Percentiles rank a stretch among this genome's conserved stretches.
These are phyloP conservation scores for Symphodus melops DNA, from an alignment of 2,113 vertebrate genomes.

Conservation along the genomic window DNA sequence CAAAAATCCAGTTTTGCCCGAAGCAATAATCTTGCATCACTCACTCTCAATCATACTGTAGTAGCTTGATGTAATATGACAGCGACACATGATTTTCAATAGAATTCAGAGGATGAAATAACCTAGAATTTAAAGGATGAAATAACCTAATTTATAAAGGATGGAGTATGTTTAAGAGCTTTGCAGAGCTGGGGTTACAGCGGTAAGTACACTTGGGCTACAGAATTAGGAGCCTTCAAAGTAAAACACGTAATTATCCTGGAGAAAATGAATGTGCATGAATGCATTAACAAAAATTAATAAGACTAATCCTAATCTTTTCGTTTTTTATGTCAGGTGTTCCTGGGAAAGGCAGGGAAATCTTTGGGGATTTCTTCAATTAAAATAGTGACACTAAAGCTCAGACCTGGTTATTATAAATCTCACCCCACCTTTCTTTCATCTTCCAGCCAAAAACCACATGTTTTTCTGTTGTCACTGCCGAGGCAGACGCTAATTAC, in stretches of 20 bases:
- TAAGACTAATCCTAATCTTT: constrained; percentile 69
- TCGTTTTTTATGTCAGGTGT: constrained; percentile 59
- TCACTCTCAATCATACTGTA: constrained; percentile 42
- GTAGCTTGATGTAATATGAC: constrained; percentile 46
- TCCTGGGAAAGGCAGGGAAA: constrained; percentile 54
- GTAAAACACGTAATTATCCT: constrained; percentile 72
- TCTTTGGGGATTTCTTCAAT: constrained; percentile 77
- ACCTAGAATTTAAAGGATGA: constrained; percentile 48
- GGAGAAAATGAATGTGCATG: constrained; percentile 66
- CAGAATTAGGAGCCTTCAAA: constrained; percentile 67
- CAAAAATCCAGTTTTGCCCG: constrained; percentile 42
- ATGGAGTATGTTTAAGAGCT: constrained; percentile 27
- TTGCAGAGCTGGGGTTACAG: constrained; percentile 3
- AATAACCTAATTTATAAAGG: constrained; percentile 38
- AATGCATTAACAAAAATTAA: constrained; percentile 76
- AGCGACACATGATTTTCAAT: constrained; percentile 39
- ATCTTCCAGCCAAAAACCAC: constrained; percentile 63
- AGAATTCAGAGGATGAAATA: constrained; percentile 47
- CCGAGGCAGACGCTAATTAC: constrained; percentile 74
- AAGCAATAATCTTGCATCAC: constrained; percentile 51
- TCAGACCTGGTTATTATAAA: constrained; percentile 72
- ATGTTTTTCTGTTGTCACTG: constrained; percentile 70
- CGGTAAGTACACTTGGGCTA: constrained; percentile 49
- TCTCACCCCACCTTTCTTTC: constrained; percentile 70
- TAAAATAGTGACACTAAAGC: constrained; percentile 70